A percentile compares a stretch with the other conserved stretches of the same genome.
Conservation (phyloP, 2,113 vertebrate species). For the Prionailurus bengalensis region DNA sequence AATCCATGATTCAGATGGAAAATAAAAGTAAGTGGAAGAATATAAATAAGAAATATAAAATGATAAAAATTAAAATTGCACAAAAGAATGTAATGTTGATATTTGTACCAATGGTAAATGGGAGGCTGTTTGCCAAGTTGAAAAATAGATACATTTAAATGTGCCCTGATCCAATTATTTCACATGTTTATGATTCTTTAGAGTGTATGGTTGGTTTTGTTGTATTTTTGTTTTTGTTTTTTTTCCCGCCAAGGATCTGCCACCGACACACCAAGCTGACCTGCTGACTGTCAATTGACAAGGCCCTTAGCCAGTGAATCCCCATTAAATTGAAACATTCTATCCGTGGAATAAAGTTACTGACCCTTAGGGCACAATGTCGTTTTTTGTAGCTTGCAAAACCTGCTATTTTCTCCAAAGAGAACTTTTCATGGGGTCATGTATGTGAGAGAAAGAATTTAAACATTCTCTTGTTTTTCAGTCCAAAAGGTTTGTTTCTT, state of each 20-base stretch:
- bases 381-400: conserved; percentile 50
- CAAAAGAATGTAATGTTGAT: not conserved
- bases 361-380: not conserved
- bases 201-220: not conserved
- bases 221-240: not conserved
- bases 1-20: not conserved
- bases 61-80: conserved; percentile 19
- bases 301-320: not conserved
- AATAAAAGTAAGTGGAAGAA: conserved; percentile 28
- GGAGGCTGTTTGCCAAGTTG: not conserved
- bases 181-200: conserved; percentile 33
- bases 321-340: conserved; percentile 43
- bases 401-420: not conserved
- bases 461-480: conserved; percentile 66
- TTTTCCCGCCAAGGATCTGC: not conserved
- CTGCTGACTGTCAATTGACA: conserved; percentile 1
- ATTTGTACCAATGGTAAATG: not conserved
- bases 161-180: not conserved
- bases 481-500: conserved; percentile 69
- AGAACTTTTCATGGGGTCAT: conserved; percentile 46
- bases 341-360: conserved; percentile 55
- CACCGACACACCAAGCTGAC: not conserved
- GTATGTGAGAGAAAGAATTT: conserved; percentile 60
- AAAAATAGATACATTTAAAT: conserved; percentile 58
- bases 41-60: not conserved